phyloP scores from a whole-genome alignment of 2,888 invertebrate genomes.

The Drosophila suboccidentalis region DNA sequence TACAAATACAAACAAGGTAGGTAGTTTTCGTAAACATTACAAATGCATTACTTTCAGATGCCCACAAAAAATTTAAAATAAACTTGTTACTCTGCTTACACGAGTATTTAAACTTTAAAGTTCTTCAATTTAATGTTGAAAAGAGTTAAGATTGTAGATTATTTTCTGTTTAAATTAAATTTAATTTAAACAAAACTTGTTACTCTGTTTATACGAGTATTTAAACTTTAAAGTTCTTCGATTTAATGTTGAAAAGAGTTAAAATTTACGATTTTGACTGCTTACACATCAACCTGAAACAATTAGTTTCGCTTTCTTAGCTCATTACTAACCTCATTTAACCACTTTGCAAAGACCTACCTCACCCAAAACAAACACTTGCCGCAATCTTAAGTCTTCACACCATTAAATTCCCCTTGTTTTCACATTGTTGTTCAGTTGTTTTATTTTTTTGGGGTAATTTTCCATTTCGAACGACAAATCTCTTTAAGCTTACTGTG shows the following conservation, averaged over 20 bases:
- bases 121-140: not conserved
- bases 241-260: not conserved
- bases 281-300: not conserved
- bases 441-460: slow-evolving; percentile 32
- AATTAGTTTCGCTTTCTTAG: slow-evolving; percentile 1
- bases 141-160: not conserved
- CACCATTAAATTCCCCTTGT: slow-evolving; percentile 4
- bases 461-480: slow-evolving; percentile 47
- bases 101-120: no score
- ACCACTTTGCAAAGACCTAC: not conserved
- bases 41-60: slow-evolving; percentile 24
- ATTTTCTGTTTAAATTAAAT: no score
- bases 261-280: not conserved
- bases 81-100: not conserved
- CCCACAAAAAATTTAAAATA: not conserved
- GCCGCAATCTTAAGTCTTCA: slow-evolving; percentile 5
- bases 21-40: slow-evolving; percentile 9
- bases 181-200: not conserved
- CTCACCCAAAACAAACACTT: slow-evolving; percentile 7
- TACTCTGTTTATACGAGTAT: not conserved
- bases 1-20: slow-evolving; percentile 1
- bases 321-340: not conserved
- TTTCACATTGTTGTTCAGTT: slow-evolving; percentile 7
- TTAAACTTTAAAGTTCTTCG: no score
- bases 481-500: slow-evolving; percentile 39